Evolutionary conservation across 1,140 invertebrate species (phyloP), one percentile per base, ranked within the genome.

Genomic region (Mercenaria mercenaria): DNA sequence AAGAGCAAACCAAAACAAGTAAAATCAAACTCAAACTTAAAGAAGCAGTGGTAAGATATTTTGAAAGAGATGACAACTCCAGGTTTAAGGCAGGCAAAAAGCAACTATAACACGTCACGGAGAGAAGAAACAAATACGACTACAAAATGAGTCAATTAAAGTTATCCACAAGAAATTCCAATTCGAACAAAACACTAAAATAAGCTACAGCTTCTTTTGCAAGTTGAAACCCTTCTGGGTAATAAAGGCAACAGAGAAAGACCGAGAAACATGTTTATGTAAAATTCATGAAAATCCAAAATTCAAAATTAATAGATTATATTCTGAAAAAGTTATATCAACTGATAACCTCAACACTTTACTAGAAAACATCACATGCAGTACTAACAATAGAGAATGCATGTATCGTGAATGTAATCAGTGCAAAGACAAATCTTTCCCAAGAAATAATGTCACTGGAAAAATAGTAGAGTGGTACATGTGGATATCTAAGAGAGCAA

Each of bases 181-280:
- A n/a, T n/a, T n/a, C n/a, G n/a, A n/a, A n/a, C n/a, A n/a, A n/a
- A n/a, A n/a, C n/a, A n/a, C n/a, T n/a, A n/a, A n/a, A n/a, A n/a
- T n/a, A n/a, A n/a, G n/a, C n/a, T n/a, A n/a, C n/a, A n/a, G n/a
- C n/a, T n/a, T n/a, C n/a, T n/a, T n/a, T n/a, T n/a, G n/a, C n/a
- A n/a, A n/a, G n/a, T n/a, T n/a, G n/a, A n/a, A n/a, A n/a, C n/a
- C n/a, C n/a, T n/a, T n/a, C n/a, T 80, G 52, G 69, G 47, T 88
- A 29, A 13, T 83, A 56, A 61, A 74, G 18, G 43, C 87, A 64
- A 89, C 61, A 61, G 76, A 84, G 47, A 84, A 50, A 39, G 69
- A 91, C 23, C 87, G 84, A 72, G 50, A 90, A 29, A 91, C 88
- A 47, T 91, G 83, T 41, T 41, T 84, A 37, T 91, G 84, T 41